Conservation (phyloP, 1,140 invertebrate genomes). For the Procambarus virginalis region DNA sequence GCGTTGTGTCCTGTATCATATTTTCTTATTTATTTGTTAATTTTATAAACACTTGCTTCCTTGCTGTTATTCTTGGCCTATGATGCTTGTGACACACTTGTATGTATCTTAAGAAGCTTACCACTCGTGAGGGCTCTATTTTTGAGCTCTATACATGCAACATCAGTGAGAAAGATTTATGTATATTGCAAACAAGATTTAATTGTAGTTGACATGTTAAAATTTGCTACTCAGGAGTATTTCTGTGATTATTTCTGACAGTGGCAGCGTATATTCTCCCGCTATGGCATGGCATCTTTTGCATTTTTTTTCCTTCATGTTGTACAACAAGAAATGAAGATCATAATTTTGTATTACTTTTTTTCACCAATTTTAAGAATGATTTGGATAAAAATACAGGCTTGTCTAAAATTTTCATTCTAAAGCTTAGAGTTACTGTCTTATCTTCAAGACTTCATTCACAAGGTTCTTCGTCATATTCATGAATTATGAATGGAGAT, state of each 20-base stretch:
- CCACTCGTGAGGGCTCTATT: background rate
- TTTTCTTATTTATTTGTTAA: constrained; percentile 68
- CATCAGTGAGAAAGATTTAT: constrained; percentile 23
- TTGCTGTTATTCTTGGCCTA: constrained; percentile 39
- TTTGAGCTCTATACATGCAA: background rate
- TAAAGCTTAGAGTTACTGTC: background rate
- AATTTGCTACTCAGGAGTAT: constrained; percentile 15
- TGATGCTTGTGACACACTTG: constrained; percentile 17
- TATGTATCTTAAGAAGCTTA: constrained; percentile 7
- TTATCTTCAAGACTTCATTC: background rate
- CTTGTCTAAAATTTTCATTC: background rate
- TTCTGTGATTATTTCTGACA: constrained; percentile 18
- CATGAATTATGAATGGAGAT: background rate
- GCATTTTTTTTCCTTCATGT: background rate
- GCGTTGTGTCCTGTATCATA: constrained; percentile 51
- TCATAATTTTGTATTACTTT: background rate
- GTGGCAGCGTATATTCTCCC: constrained; percentile 11
- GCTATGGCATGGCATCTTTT: background rate
- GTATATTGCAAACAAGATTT: constrained; percentile 11
- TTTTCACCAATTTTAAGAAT: background rate
- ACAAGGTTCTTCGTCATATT: background rate
- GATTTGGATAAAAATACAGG: background rate
- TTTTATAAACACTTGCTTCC: constrained; percentile 60
- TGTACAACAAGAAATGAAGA: no score
- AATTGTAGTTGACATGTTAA: background rate